Evolutionary conservation across 2,113 vertebrate species (phyloP), one percentile per base, ranked within the genome.

Genomic region (Erythrocercus mccallii): DNA sequence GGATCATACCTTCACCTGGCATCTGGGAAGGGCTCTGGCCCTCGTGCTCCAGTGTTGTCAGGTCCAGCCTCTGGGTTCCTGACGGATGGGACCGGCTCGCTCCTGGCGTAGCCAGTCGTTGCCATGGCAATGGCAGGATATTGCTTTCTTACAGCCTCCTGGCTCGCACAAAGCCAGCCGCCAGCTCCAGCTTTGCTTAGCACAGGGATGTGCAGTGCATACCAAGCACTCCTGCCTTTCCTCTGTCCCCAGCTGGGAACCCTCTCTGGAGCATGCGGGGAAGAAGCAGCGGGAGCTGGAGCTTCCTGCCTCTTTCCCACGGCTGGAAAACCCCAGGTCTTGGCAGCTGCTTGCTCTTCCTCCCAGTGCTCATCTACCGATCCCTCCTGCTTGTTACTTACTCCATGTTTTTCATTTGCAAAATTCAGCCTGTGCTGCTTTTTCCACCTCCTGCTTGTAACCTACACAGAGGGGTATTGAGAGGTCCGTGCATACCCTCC

Each of bases 111-210:
- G 92, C 91, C 81, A 2, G 22, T 91, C 2, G 94, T 98, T 97
- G 88, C 96, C 96, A 87, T 97, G 97, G 97, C 74, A 95, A 96
- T 88, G 96, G 91, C 94, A 97, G 97, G 97, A 97, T 97, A 95
- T 98, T 96, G 97, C 98, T 98, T 97, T 96, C 95, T 95, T 97
- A 17, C 91, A 97, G 92, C 96, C 91, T 97, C 85, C 96, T 90
- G 61, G 66, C 88, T 97, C 24, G 12, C 96, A 96, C 97, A 97
- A 97, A 98, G 97, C 91, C 97, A 95, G 96, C 96, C 79, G 68
- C 88, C 61, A 94, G 97, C 97, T 97, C 96, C 95, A 85, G 97
- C 96, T 96, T 92, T 94, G 94, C 97, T 97, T 64, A 57, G 96
- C 42, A 8, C 79, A 47, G 90, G 93, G 96, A 97, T 96, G 95